Evolutionary conservation across 2,113 vertebrate genomes (phyloP).

Genomic region (Fulica atra): DNA sequence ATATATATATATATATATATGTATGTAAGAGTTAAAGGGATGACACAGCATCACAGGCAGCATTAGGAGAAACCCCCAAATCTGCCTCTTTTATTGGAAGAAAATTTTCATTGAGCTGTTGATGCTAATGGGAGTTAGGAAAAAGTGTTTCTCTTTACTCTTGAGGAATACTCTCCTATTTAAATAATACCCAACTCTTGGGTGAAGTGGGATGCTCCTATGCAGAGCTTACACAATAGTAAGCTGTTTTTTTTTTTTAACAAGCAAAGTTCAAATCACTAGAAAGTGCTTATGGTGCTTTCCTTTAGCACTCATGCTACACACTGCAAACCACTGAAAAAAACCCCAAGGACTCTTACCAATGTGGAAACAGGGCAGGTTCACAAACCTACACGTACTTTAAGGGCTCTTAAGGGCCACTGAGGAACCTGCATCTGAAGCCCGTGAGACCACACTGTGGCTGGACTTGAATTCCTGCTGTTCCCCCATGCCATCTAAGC

Average conservation of each 20-base stretch:
- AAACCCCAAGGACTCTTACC: background rate
- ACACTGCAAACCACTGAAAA: background rate
- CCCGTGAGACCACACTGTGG: background rate
- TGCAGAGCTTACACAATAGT: background rate
- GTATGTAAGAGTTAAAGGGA: background rate
- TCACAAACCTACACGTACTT: background rate
- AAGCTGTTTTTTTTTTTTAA: background rate
- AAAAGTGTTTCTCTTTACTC: constrained; percentile 14
- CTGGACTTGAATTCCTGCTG: background rate
- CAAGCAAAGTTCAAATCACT: background rate
- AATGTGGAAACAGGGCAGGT: background rate
- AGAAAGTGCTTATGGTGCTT: background rate
- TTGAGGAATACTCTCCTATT: constrained; percentile 52
- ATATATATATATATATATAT: background rate
- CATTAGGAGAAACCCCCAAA: background rate
- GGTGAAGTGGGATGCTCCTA: constrained; percentile 44
- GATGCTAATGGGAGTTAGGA: background rate
- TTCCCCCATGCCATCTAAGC: background rate
- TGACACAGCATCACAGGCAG: background rate
- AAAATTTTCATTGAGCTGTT: background rate
- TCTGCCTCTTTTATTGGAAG: background rate
- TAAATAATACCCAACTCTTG: constrained; percentile 33
- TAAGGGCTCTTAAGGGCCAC: background rate
- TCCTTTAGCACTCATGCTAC: background rate
- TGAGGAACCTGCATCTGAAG: background rate